Base-by-base conservation (phyloP, 1,140 invertebrate species). In the Drosophila sproati region DNA sequence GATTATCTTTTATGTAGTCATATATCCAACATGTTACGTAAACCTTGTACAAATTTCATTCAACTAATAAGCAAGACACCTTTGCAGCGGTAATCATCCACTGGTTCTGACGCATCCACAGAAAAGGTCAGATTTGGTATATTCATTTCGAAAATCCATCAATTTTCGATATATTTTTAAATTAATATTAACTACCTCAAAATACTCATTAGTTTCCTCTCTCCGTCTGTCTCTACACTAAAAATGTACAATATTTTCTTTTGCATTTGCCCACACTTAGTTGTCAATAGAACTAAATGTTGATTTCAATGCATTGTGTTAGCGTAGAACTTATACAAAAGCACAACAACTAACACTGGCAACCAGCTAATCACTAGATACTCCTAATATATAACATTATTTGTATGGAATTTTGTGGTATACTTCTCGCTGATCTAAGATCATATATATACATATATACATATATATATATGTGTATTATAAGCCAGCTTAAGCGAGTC, bases 71-170 rank as follows among this genome's bases (percentile, higher is more conserved):
- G 64, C 51, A 73, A 87, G 86, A 77, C 76, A 81, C 75, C 78
- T 80, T 86, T 92, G 80, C 91, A 92, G 91, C 81, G 88, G 76
- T 62, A 80, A 86, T 74, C 89, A 91, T 87, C 90, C 80, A 64
- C 51, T 72, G 73, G 85, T 90, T 82, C 81, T 88, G 76, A 82
- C 73, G 77, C 77, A 91, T 70, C 83, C 88, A 80, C 76, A 74
- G 63, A 91, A 82, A 92, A 92, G 91, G 91, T 92, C 91, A 88
- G 91, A 91, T 82, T 85, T 82, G 85, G 66, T 78, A 73, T 64
- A 73, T 43, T 59, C 56, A 74, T 35, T 52, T 59, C 28, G 50
- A 34, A 50, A 54, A 41, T 32, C 6, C 39, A 57, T 57, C 60
- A 70, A 8, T 29, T 34, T 57, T 48, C 29, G 57, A 20, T 43